phyloP scores from a whole-genome alignment of 2,888 invertebrate genomes.

The Slavum lentiscoides region DNA sequence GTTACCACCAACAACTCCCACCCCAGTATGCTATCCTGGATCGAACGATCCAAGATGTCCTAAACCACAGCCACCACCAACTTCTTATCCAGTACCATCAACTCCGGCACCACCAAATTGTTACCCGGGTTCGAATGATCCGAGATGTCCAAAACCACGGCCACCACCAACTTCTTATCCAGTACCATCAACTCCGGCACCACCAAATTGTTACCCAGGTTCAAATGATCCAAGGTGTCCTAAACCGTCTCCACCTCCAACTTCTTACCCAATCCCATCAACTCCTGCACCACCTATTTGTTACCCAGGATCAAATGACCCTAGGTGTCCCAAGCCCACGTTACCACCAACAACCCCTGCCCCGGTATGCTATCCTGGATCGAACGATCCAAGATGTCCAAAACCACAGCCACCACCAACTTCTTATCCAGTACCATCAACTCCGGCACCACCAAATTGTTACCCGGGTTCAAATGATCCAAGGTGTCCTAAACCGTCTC shows the following conservation, averaged over 20 bases:
- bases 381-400: conserved; percentile 58
- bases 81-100: conserved; percentile 55
- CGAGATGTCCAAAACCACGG: conserved; percentile 59
- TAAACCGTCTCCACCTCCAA: conserved; percentile 51
- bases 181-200: conserved; percentile 53
- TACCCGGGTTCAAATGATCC: conserved; percentile 59
- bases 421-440: conserved; percentile 49
- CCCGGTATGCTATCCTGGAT: conserved; percentile 59
- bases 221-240: conserved; percentile 61
- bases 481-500: conserved; percentile 57
- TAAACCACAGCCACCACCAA: conserved; percentile 50
- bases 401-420: conserved; percentile 55
- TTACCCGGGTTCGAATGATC: conserved; percentile 60
- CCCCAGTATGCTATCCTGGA: conserved; percentile 59
- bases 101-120: conserved; percentile 56
- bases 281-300: conserved; percentile 56
- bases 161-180: conserved; percentile 55
- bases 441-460: conserved; percentile 58
- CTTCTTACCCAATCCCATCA: neutral
- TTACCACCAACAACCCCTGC: conserved; percentile 56
- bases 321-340: conserved; percentile 57
- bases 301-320: conserved; percentile 59
- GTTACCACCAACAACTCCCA: conserved; percentile 53
- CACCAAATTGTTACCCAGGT: conserved; percentile 60
- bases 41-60: conserved; percentile 59